Base-by-base conservation (phyloP, 2,113 vertebrate genomes). In the Callocephalon fimbriatum region DNA sequence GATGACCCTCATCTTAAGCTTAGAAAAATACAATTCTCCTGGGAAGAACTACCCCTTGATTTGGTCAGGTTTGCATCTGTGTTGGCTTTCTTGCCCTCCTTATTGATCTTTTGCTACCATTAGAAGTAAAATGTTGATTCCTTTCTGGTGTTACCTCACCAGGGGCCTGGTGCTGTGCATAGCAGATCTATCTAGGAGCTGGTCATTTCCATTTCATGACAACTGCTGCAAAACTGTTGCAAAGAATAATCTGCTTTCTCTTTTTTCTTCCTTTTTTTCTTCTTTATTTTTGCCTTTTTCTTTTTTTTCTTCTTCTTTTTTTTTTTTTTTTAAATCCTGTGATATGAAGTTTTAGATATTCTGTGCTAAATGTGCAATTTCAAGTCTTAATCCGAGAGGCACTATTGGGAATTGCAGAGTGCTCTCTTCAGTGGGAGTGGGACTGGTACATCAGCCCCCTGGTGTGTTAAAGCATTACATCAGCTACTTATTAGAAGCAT, bases 321-420 rank as follows among this genome's bases (percentile, higher is more conserved):
- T n/a, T 8, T 4, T 16, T 7, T 8, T 51, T 74, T 47, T n/a
- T 51, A 17, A 8, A 63, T 68, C 53, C 71, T 93, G 45, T 40
- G 79, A 59, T 61, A 88, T n/a, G 45, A 77, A 50, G 13, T 83
- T 96, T 71, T 84, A 84, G 79, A 77, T 79, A 81, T 89, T 86
- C 40, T 58, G 54, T 83, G 63, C 65, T 90, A 68, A 75, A 67
- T 66, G 72, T 76, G 93, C 76, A 96, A 96, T 97, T 97, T 92
- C 86, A 88, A 88, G 70, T 89, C 93, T 90, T 96, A 95, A 98
- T 97, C 97, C 8, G 0, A 38, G 58, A 42, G 48, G 48, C 27
- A 35, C 79, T 73, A 25, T 0, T 79, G 96, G 97, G 91, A 94
- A 75, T 78, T 90, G 93, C 73, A 31, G 27, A 44, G 66, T 35